Percentiles rank a stretch among this genome's conserved stretches.
These are phyloP conservation scores for Suncus etruscus DNA, from an alignment of 2,113 vertebrate genomes.

Conservation along the genomic window DNA sequence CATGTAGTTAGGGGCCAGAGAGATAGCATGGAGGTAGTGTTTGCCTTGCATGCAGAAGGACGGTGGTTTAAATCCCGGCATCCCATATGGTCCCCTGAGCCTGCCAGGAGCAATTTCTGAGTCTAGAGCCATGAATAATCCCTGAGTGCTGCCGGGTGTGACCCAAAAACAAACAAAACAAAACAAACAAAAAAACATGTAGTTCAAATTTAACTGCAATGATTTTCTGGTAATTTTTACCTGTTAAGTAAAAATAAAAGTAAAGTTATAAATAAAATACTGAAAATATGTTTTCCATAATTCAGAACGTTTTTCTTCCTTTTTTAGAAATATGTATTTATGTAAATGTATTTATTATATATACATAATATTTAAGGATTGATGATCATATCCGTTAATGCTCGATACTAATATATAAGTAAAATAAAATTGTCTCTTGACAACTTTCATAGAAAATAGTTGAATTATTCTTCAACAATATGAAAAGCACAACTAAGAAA, in stretches of 20 bases:
- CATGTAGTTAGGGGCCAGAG: neutral
- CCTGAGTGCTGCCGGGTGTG: too few species aligned
- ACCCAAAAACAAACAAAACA: too few species aligned
- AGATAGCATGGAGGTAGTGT: too few species aligned
- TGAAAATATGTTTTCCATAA: neutral
- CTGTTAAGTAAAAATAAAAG: neutral
- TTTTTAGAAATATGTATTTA: neutral
- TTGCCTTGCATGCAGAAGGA: too few species aligned
- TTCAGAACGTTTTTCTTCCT: neutral
- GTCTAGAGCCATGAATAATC: too few species aligned
- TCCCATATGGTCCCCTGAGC: too few species aligned
- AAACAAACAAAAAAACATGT: neutral
- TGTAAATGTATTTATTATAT: neutral
- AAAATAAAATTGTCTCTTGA: neutral
- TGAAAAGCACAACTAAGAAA: neutral
- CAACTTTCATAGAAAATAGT: neutral
- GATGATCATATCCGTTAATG: too few species aligned
- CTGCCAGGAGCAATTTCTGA: too few species aligned
- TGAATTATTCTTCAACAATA: neutral
- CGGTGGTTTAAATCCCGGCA: too few species aligned
- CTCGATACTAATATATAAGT: neutral
- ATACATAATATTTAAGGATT: neutral
- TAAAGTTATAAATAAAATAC: neutral
- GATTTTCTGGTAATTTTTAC: neutral
- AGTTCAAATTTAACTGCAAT: neutral